These are phyloP conservation scores for Hemicordylus capensis DNA, from an alignment of 2,113 vertebrate genomes.

Conservation along the genomic window DNA sequence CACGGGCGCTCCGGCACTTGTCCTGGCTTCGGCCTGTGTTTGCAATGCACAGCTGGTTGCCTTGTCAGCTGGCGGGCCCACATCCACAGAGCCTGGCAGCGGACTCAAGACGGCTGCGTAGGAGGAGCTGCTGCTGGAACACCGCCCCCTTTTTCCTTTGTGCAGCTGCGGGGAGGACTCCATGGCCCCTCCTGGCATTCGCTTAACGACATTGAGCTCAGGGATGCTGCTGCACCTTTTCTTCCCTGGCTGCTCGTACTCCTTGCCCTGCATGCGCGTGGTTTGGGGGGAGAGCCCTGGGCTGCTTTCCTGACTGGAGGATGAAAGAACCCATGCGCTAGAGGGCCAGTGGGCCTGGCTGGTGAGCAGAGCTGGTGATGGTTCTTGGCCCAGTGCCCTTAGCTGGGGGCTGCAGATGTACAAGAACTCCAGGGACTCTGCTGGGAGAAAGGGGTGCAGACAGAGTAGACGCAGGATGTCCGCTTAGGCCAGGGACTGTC, in stretches of 20 bases:
- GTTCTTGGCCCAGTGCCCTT: not conserved
- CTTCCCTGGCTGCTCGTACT: not conserved
- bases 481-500: too few relatives aligned
- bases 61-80: too few relatives aligned
- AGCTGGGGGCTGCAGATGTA: not conserved
- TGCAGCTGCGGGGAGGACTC: not conserved
- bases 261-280: not conserved
- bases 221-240: not conserved
- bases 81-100: too few relatives aligned
- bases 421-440: not conserved
- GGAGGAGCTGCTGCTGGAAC: too few relatives aligned
- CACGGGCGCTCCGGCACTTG: not conserved
- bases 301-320: not conserved
- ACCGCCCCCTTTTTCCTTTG: too few relatives aligned
- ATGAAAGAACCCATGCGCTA: not conserved
- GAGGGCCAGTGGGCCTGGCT: not conserved
- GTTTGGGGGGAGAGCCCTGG: not conserved
- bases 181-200: too few relatives aligned
- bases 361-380: too few relatives aligned
- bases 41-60: too few relatives aligned
- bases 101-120: too few relatives aligned
- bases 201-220: not conserved
- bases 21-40: too few relatives aligned
- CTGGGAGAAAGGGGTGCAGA: not conserved
- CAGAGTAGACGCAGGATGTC: too few relatives aligned